These are phyloP conservation scores for Pocillopora verrucosa DNA, from an alignment of 64 coral and sea anemone genomes.

Conservation along the genomic window DNA sequence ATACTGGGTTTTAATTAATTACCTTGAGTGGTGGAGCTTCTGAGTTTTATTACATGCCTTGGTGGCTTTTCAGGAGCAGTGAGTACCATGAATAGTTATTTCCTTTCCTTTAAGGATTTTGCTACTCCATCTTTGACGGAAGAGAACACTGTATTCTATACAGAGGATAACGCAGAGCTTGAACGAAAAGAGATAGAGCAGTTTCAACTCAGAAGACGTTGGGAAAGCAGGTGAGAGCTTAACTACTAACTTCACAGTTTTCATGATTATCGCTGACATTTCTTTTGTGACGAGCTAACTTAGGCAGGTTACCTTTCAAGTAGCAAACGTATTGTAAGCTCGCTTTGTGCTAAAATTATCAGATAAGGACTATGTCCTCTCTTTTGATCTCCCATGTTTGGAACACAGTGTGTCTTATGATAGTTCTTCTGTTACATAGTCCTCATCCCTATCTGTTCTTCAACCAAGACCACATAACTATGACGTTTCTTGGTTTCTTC, in stretches of 20 bases:
- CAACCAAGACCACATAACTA: conserved; percentile 80
- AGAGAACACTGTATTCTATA: too few relatives aligned
- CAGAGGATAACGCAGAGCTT: background rate
- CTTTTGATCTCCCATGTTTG: too few relatives aligned
- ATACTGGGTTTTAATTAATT: too few relatives aligned
- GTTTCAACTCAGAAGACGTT: conserved; percentile 50
- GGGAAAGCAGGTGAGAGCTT: conserved; percentile 64
- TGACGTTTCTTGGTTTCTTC: conserved; percentile 94
- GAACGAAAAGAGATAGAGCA: conserved; percentile 65
- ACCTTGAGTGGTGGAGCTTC: too few relatives aligned
- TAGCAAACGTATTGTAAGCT: too few relatives aligned
- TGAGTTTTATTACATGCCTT: too few relatives aligned
- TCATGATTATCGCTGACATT: too few relatives aligned
- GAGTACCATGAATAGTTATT: background rate
- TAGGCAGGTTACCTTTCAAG: too few relatives aligned
- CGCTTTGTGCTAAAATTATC: too few relatives aligned
- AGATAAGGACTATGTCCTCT: too few relatives aligned
- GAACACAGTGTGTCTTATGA: background rate
- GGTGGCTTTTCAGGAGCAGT: background rate
- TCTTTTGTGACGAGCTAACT: too few relatives aligned
- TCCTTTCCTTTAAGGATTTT: background rate
- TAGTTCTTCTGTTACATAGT: conserved; percentile 27
- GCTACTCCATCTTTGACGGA: too few relatives aligned
- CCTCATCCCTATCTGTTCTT: conserved; percentile 96
- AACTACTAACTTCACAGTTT: background rate